Evolutionary conservation across 2,797 vertebrate species (phyloP), one percentile per base, ranked within the genome.

Genomic region (Pangasius larnaudii): DNA sequence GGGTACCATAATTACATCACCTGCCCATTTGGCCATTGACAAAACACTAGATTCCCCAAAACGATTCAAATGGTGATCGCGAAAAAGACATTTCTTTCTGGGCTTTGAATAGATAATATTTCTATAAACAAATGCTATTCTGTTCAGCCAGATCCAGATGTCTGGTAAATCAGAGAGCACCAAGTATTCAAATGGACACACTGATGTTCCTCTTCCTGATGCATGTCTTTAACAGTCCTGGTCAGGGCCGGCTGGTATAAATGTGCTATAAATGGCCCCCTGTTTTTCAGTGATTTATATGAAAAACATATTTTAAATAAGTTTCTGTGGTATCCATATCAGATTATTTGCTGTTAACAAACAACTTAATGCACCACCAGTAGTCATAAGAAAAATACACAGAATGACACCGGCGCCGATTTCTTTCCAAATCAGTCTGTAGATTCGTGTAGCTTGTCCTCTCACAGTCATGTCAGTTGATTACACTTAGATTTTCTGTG

Each of bases 1-100:
- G 81, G 82, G 49, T 74, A 65, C 69, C 77, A 72, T 87, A 82
- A 85, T 86, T 86, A 63, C 80, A 86, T 88, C 86, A 88, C 27
- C 46, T 18, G 51, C 59, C 3, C 51, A 56, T 65, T 88, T 67
- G 78, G 30, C 10, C 58, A 46, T 71, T 89, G 87, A 86, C 79
- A 72, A 59, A 79, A 84, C 46, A 65, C 59, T 18, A 61, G 11
- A 89, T 67, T 86, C 36, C 51, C 10, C 33, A 51, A 72, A 88
- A 85, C 27, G 30, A 63, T 77, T 80, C 30, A 86, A 87, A 82
- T 53, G 75, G 71, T 78, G 42, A 79, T 87, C 30, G 74, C 56
- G 30, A 36, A 36, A 58, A 80, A 36, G 18, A 33, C 1, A 0
- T 58, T 30, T 79, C 39, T 27, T 24, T 22, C 33, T 13, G 0